phyloP scores from a whole-genome alignment of 1,140 invertebrate genomes.

The Plectus sambesii region DNA sequence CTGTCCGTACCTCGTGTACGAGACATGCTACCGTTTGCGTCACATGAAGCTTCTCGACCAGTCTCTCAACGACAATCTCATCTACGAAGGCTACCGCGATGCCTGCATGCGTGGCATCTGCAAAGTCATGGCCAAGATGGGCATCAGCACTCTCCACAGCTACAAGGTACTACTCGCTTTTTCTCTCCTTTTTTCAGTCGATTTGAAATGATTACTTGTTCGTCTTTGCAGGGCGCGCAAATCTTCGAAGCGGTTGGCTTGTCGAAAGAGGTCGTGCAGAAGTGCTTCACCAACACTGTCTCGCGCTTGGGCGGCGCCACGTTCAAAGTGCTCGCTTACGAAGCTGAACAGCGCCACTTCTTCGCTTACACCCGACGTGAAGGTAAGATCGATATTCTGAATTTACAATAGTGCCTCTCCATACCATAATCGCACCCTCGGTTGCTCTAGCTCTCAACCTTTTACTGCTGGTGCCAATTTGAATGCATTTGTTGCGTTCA shows the following conservation, averaged over 20 bases:
- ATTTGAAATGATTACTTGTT: no score
- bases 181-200: conserved; percentile 2
- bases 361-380: no score
- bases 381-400: no score
- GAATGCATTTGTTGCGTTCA: no score
- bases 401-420: no score
- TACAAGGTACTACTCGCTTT: conserved; percentile 60
- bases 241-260: conserved; percentile 95
- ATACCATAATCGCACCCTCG: no score
- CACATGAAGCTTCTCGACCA: conserved; percentile 64
- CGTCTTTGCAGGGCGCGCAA: conserved; percentile 64
- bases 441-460: conserved; percentile 57
- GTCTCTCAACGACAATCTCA: conserved; percentile 65
- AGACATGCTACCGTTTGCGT: conserved; percentile 49
- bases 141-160: conserved; percentile 88
- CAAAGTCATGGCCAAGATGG: conserved; percentile 92
- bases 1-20: conserved; percentile 91
- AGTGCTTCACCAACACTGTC: conserved; percentile 82
- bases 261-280: conserved; percentile 73
- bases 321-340: conserved; percentile 71
- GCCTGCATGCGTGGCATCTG: conserved; percentile 47
- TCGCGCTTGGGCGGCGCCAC: conserved; percentile 81
- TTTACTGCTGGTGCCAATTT: no score
- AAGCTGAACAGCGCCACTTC: conserved; percentile 67
- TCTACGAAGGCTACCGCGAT: not conserved